Base-by-base conservation (phyloP, 2,888 invertebrate species). In the Chouioia cunea region DNA sequence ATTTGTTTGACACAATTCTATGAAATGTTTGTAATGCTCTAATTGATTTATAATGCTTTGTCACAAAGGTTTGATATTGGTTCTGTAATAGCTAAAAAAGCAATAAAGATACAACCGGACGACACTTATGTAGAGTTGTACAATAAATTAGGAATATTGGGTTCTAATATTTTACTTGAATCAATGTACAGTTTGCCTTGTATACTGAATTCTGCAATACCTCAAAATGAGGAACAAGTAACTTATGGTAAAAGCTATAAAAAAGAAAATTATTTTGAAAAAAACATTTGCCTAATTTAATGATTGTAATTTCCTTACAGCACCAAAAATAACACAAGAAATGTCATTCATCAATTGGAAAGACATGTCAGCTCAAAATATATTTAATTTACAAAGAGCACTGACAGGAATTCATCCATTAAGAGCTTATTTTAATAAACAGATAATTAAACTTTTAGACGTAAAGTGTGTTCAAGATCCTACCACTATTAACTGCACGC, bases 341-440 rank as follows among this genome's bases (percentile, higher is more conserved):
- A 87, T 92, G 76, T 89, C 91, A 56, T 86, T 88, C 78, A 87
- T 95, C 10, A 86, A 88, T 76, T 96, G 94, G 94, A 79, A 87
- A 1, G 83, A 87, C 59, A 90, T 91, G 89, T 87, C 86, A 27
- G 89, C 93, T 0, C 77, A 77, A 47, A 86, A 92, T 79, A 86
- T 95, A 14, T 93, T 91, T 80, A 91, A 94, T 81, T 87, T 93
- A 18, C 89, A 91, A 78, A 88, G 95, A 78, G 93, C 93, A 0
- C 83, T 95, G 65, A 88, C 88, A 76, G 90, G 91, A 27, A 80
- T 92, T 43, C 90, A 90, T 80, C 86, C 89, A 4, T 84, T 93
- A 46, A 88, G 87, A 15, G 90, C 93, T 8, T 88, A 82, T 72
- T 93, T 91, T 86, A 87, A 89, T 77, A 87, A 87, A 12, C 87